Percentiles rank a stretch among this genome's conserved stretches.
These are phyloP conservation scores for Catalaphyllia jardinei DNA, from an alignment of 64 coral and sea anemone genomes.

Conservation along the genomic window DNA sequence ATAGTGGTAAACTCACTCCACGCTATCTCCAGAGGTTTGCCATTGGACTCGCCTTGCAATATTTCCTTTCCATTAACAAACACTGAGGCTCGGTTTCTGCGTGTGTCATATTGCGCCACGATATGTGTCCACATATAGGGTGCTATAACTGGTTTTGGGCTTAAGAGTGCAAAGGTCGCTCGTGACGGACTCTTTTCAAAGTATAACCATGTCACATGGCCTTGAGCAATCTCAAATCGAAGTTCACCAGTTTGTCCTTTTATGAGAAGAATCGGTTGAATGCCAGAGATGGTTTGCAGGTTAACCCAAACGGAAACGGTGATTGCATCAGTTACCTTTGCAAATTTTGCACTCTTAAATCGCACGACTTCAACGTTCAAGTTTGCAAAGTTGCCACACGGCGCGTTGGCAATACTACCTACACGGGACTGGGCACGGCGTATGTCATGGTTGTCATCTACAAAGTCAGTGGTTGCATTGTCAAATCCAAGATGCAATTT, in stretches of 20 bases:
- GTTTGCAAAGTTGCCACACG: background rate
- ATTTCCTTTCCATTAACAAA: slow-evolving; percentile 28
- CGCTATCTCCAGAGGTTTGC: background rate
- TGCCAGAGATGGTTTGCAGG: background rate
- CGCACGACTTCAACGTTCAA: background rate
- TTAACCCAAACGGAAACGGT: slow-evolving; percentile 35
- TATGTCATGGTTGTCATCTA: background rate
- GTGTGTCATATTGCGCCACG: slow-evolving; percentile 13
- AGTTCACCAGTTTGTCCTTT: background rate
- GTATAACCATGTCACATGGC: slow-evolving; percentile 10
- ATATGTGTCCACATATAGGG: slow-evolving; percentile 15
- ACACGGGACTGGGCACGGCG: background rate
- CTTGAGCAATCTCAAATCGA: slow-evolving; percentile 14
- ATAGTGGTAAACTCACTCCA: slow-evolving; percentile 12
- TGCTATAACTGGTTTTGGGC: background rate
- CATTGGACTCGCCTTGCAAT: background rate
- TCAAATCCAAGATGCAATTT: slow-evolving; percentile 19
- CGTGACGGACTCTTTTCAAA: background rate
- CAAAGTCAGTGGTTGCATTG: background rate
- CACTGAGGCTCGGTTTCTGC: background rate
- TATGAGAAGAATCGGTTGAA: slow-evolving; percentile 36
- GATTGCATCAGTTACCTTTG: slow-evolving; percentile 12
- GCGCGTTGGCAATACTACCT: background rate
- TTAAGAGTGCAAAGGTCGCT: slow-evolving; percentile 19
- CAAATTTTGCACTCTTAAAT: slow-evolving; percentile 10